Percentiles rank a stretch among this genome's conserved stretches.
phyloP scores from a whole-genome alignment of 2,113 vertebrate genomes.

The Petrocephalus zakoni region DNA sequence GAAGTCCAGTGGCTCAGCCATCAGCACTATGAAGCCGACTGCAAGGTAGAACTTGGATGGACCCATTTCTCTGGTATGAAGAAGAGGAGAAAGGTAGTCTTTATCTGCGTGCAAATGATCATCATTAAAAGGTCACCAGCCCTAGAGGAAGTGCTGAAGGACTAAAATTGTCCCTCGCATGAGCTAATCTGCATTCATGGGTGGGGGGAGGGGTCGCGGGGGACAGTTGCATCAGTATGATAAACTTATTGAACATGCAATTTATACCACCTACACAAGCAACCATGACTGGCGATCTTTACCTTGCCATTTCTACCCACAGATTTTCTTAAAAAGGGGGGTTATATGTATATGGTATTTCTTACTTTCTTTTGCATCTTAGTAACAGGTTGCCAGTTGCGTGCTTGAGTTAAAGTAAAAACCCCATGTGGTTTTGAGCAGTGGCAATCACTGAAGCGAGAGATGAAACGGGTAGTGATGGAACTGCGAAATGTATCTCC shows the following conservation, averaged over 20 bases:
- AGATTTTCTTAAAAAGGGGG: not conserved
- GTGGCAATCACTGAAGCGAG: not conserved
- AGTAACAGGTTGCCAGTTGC: not conserved
- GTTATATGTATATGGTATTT: not conserved
- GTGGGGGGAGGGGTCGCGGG: not conserved
- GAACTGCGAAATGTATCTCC: not conserved
- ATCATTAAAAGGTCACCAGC: not conserved
- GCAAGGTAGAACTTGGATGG: not conserved
- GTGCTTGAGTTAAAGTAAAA: not conserved
- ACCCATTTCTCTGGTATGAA: not conserved
- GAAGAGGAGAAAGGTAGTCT: not conserved
- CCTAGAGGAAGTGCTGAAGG: not conserved
- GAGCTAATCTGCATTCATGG: not conserved
- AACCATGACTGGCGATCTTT: not conserved
- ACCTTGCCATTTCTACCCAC: not conserved
- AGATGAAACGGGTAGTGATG: not conserved
- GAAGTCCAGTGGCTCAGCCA: not conserved
- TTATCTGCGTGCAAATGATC: not conserved
- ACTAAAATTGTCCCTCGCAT: not conserved
- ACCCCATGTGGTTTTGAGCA: not conserved
- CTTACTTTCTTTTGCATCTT: not conserved
- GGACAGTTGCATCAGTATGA: not conserved
- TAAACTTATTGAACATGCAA: not conserved
- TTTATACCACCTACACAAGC: not conserved
- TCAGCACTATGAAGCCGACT: not conserved